These are phyloP conservation scores for Drosophila saltans DNA, from an alignment of 1,140 invertebrate species.

Conservation along the genomic window DNA sequence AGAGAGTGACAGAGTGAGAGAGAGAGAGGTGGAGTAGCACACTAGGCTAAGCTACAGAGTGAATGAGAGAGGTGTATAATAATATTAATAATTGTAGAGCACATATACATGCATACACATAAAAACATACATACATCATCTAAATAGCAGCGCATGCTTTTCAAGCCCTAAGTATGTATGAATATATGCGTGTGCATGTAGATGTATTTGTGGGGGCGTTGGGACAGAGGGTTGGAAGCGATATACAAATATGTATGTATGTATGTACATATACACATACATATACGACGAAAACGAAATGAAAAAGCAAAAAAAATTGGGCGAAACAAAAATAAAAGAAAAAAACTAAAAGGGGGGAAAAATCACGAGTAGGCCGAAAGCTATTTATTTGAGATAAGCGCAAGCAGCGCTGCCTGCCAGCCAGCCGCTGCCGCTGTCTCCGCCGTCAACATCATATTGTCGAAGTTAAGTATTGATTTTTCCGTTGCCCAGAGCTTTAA, in stretches of 20 bases:
- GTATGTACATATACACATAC: slow-evolving; percentile 42
- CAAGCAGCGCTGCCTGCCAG: slow-evolving; percentile 13
- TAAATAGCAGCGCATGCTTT: slow-evolving; percentile 56
- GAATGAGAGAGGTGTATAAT: slow-evolving; percentile 49
- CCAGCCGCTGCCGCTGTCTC: slow-evolving; percentile 25
- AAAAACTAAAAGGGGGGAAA: slow-evolving; percentile 18
- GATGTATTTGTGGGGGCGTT: slow-evolving; percentile 37
- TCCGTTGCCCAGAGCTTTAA: slow-evolving; percentile 68
- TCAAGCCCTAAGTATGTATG: slow-evolving; percentile 1
- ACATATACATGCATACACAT: slow-evolving; percentile 35
- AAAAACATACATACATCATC: slow-evolving; percentile 23
- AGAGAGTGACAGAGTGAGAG: slow-evolving; percentile 21
- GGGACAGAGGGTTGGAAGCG: slow-evolving; percentile 1
- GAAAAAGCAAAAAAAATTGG: slow-evolving; percentile 28
- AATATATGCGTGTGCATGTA: slow-evolving; percentile 28
- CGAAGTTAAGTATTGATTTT: slow-evolving; percentile 77
- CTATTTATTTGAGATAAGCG: slow-evolving; percentile 79
- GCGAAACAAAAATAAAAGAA: slow-evolving; percentile 52
- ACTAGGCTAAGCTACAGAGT: slow-evolving; percentile 22
- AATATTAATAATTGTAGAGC: slow-evolving; percentile 73
- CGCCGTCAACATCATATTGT: slow-evolving; percentile 30
- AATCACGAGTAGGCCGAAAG: slow-evolving; percentile 81
- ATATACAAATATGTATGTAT: not conserved
- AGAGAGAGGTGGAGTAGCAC: slow-evolving; percentile 24
- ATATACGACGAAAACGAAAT: slow-evolving; percentile 53